Percentiles rank a stretch among this genome's conserved stretches.
These are phyloP conservation scores for Burhinus oedicnemus DNA, from an alignment of 2,113 vertebrate genomes.

Conservation along the genomic window DNA sequence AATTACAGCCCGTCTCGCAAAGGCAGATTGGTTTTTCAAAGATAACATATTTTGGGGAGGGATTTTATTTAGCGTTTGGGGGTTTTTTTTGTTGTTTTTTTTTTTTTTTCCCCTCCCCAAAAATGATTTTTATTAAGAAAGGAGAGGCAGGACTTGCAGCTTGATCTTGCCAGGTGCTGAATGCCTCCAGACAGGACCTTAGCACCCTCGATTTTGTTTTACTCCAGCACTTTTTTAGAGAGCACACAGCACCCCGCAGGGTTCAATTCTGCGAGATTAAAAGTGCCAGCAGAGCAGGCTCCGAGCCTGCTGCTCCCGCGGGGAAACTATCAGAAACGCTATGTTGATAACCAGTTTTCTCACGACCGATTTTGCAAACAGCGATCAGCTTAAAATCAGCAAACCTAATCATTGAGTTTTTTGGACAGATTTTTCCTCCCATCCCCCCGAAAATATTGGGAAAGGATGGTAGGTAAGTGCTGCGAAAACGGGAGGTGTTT, in stretches of 20 bases:
- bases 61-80: background rate
- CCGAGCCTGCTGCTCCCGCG: background rate
- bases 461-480: background rate
- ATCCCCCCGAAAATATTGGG: background rate
- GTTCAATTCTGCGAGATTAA: background rate
- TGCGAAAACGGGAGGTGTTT: background rate
- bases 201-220: background rate
- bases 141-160: background rate
- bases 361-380: background rate
- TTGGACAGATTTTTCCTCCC: background rate
- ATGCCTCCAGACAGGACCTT: background rate
- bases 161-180: background rate
- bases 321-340: background rate
- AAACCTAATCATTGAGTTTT: background rate
- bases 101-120: background rate
- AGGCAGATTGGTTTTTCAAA: conserved; percentile 69
- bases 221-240: background rate
- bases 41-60: conserved; percentile 51
- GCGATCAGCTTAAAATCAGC: background rate
- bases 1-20: conserved; percentile 65
- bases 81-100: too few relatives aligned
- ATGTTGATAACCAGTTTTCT: background rate
- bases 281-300: background rate
- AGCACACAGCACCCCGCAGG: background rate
- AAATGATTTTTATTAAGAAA: background rate